Evolutionary conservation across 2,888 invertebrate genomes (phyloP).

Genomic region (Punctoribates punctum): DNA sequence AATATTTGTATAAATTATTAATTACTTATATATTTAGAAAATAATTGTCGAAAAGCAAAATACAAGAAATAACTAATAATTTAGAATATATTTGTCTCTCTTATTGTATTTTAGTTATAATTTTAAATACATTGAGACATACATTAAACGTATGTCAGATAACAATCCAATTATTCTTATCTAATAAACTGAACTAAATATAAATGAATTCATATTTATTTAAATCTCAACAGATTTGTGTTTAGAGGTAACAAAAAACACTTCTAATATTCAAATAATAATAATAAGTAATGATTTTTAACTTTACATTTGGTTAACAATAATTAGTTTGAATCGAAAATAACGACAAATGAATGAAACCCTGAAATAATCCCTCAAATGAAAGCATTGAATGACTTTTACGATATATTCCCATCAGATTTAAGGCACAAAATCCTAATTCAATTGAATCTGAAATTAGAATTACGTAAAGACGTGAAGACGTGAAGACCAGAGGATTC

Average conservation of each 20-base stretch:
- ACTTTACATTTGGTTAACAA: conserved; percentile 6
- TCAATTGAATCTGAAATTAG: no score
- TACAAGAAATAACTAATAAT: neutral
- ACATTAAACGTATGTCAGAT: conserved; percentile 25
- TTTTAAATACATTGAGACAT: neutral
- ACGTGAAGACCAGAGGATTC: no score
- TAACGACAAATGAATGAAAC: conserved; percentile 28
- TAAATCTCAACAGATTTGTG: conserved; percentile 14
- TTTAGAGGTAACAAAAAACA: neutral
- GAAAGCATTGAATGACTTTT: no score
- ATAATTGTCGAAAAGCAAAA: conserved; percentile 11
- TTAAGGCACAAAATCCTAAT: no score
- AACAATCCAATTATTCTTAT: conserved; percentile 18
- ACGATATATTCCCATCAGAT: no score
- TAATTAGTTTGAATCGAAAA: neutral
- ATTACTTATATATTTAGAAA: neutral
- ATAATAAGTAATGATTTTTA: no score
- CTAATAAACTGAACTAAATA: neutral
- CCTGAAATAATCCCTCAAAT: conserved; percentile 24
- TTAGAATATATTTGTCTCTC: conserved; percentile 1
- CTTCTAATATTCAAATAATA: no score
- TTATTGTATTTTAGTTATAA: neutral
- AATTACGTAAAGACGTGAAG: no score
- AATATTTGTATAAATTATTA: conserved; percentile 14
- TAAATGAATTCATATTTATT: neutral